Conservation (phyloP, 2,113 vertebrate species). For the Neotragus pygmaeus region DNA sequence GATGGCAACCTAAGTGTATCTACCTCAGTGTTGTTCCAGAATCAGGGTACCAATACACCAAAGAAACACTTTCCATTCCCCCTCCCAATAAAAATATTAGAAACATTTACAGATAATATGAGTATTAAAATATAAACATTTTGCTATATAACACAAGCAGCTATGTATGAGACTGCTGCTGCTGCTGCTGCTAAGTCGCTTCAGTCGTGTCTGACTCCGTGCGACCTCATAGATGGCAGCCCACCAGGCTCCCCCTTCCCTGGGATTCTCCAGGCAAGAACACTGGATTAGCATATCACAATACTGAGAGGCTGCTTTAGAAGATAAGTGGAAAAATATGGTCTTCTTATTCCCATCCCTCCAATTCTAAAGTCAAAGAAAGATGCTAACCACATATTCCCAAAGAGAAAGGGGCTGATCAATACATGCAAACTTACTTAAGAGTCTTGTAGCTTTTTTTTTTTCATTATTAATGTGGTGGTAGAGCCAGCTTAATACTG, state of each 20-base stretch:
- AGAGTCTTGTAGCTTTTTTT: background rate
- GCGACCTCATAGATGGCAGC: too few relatives aligned
- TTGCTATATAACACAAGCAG: background rate
- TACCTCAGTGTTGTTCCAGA: background rate
- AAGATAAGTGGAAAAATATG: background rate
- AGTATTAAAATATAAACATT: background rate
- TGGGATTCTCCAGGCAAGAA: too few relatives aligned
- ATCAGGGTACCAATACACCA: background rate
- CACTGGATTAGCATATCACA: background rate
- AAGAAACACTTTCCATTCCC: background rate
- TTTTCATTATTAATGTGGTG: background rate
- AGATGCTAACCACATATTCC: background rate
- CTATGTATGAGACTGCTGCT: background rate
- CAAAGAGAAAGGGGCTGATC: background rate
- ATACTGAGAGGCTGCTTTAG: background rate
- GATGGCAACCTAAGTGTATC: background rate
- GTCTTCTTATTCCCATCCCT: background rate
- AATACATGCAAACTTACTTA: background rate
- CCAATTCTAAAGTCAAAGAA: background rate
- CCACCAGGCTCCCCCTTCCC: too few relatives aligned
- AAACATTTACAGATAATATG: background rate
- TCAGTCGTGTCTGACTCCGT: too few relatives aligned
- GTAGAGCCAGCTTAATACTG: background rate
- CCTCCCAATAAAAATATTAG: background rate
- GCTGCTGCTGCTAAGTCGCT: too few relatives aligned